phyloP scores from a whole-genome alignment of 2,888 invertebrate genomes.

The Erpobdella octoculata region DNA sequence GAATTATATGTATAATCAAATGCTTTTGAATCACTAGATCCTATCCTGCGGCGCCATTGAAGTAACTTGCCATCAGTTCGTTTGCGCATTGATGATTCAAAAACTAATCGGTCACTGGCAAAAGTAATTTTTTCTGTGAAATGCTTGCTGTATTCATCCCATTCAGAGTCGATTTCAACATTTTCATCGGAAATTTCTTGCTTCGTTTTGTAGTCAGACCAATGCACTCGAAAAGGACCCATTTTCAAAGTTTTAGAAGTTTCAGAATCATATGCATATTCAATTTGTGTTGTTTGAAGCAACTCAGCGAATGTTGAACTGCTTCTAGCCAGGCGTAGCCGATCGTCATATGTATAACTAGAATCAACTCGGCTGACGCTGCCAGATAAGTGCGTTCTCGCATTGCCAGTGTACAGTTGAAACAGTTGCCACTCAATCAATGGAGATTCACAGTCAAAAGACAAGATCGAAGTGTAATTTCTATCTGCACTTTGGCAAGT shows the following conservation, averaged over 20 bases:
- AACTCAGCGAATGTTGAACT: conserved; percentile 75
- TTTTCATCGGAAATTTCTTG: conserved; percentile 44
- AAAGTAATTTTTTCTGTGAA: conserved; percentile 43
- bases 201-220: conserved; percentile 41
- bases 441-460: conserved; percentile 43
- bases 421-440: conserved; percentile 34
- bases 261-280: conserved; percentile 58
- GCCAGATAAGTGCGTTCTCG: conserved; percentile 63
- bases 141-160: conserved; percentile 43
- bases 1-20: conserved; percentile 78
- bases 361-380: conserved; percentile 58
- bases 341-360: conserved; percentile 83
- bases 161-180: conserved; percentile 43
- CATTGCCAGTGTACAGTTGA: conserved; percentile 14
- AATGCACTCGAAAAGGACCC: conserved; percentile 43
- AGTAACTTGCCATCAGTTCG: conserved; percentile 49
- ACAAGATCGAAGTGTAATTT: conserved; percentile 34
- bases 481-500: conserved; percentile 23
- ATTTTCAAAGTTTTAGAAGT: conserved; percentile 66
- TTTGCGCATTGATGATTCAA: conserved; percentile 46
- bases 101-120: conserved; percentile 45
- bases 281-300: background rate
- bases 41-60: conserved; percentile 64
- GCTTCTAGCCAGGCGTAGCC: conserved; percentile 72
- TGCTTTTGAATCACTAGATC: conserved; percentile 75